These are phyloP conservation scores for Salarias fasciatus DNA, from an alignment of 2,797 vertebrate genomes.

Conservation along the genomic window DNA sequence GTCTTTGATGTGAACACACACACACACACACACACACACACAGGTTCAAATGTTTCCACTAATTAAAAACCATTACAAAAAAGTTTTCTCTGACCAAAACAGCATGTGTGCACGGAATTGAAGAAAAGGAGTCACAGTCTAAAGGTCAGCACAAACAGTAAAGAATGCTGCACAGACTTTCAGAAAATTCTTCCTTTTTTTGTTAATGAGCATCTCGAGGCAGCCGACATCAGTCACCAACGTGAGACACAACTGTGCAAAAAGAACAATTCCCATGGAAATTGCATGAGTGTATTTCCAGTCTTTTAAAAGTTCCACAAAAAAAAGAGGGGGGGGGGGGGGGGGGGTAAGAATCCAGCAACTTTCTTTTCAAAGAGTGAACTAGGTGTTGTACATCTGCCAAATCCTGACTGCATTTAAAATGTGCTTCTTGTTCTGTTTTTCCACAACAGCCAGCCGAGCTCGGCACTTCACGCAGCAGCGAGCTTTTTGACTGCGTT, in stretches of 20 bases:
- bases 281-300: slow-evolving; percentile 30
- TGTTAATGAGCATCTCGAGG: slow-evolving; percentile 57
- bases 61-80: neutral
- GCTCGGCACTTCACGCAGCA: slow-evolving; percentile 53
- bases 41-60: neutral
- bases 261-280: slow-evolving; percentile 51
- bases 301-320: slow-evolving; percentile 50
- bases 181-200: slow-evolving; percentile 27
- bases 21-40: neutral
- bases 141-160: slow-evolving; percentile 31
- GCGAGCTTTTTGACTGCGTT: slow-evolving; percentile 59
- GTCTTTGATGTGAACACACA: neutral
- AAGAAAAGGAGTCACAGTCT: slow-evolving; percentile 9
- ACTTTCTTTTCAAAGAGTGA: slow-evolving; percentile 50
- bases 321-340: neutral
- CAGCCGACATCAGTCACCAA: slow-evolving; percentile 49
- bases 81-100: neutral
- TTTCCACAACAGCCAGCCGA: slow-evolving; percentile 63
- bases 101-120: neutral
- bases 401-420: slow-evolving; percentile 61
- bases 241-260: slow-evolving; percentile 21
- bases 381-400: slow-evolving; percentile 59
- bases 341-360: slow-evolving; percentile 3
- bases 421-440: slow-evolving; percentile 63
- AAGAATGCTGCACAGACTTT: slow-evolving; percentile 30